Conservation (phyloP, 2,888 invertebrate species). For the Lasioglossum vierecki region DNA sequence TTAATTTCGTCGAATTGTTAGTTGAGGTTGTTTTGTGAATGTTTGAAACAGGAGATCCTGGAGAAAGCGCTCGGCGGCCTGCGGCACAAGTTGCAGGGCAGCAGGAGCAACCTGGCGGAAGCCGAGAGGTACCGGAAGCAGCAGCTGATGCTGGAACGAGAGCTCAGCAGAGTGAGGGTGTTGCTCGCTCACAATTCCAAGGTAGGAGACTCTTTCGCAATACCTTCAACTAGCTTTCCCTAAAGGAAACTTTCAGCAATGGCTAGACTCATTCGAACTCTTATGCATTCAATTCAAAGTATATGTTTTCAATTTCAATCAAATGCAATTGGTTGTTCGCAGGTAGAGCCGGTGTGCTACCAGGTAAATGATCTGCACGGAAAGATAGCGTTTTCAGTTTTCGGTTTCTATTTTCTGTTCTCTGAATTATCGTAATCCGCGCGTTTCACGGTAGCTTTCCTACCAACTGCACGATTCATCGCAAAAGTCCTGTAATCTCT, state of each 20-base stretch:
- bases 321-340: conserved; percentile 71
- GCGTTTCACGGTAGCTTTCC: neutral
- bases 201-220: conserved; percentile 84
- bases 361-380: conserved; percentile 73
- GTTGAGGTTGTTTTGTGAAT: neutral
- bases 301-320: no score
- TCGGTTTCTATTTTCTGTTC: conserved; percentile 45
- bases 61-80: conserved; percentile 89
- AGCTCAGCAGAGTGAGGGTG: conserved; percentile 92
- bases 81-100: conserved; percentile 88
- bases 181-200: conserved; percentile 96
- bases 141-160: conserved; percentile 90
- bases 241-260: neutral
- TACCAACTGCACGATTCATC: neutral
- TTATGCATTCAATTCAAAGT: no score
- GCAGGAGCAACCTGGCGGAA: conserved; percentile 86
- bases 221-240: neutral
- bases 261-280: no score
- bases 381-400: conserved; percentile 53
- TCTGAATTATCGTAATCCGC: neutral
- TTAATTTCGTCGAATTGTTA: neutral
- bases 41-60: conserved; percentile 86
- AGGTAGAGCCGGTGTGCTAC: conserved; percentile 76
- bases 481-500: neutral
- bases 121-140: conserved; percentile 89